Evolutionary conservation across 2,888 invertebrate species (phyloP).

Genomic region (Xestia ashworthii): DNA sequence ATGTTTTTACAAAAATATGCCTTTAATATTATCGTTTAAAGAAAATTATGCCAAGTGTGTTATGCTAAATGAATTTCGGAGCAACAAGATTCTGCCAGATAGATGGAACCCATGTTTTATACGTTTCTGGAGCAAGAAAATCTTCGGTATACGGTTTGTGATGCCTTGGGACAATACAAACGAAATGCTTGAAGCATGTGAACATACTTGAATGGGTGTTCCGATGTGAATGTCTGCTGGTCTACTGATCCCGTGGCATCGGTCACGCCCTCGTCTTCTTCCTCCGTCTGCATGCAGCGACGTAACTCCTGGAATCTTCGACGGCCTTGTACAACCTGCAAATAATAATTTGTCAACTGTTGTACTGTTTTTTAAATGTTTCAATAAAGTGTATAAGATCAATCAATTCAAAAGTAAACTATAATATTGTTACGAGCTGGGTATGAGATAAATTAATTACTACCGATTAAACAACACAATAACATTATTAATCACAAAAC

Average conservation of each 20-base stretch:
- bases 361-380: background rate
- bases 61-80: no score
- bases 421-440: no score
- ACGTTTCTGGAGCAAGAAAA: background rate
- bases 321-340: constrained; percentile 91
- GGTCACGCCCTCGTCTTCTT: constrained; percentile 94
- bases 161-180: background rate
- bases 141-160: background rate
- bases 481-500: no score
- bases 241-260: constrained; percentile 89
- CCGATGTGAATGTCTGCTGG: constrained; percentile 91
- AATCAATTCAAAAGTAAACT: background rate
- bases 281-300: constrained; percentile 96
- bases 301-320: constrained; percentile 96
- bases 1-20: no score
- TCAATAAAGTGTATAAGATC: background rate
- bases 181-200: constrained; percentile 3
- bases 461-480: no score
- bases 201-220: constrained; percentile 94
- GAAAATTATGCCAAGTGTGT: no score
- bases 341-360: constrained; percentile 4
- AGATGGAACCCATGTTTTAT: no score
- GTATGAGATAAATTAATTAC: no score
- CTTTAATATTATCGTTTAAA: no score
- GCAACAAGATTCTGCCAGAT: no score